A percentile compares a stretch with the other conserved stretches of the same genome.
Evolutionary conservation across 2,113 vertebrate genomes (phyloP).

Genomic region (cat (Felis catus)): DNA sequence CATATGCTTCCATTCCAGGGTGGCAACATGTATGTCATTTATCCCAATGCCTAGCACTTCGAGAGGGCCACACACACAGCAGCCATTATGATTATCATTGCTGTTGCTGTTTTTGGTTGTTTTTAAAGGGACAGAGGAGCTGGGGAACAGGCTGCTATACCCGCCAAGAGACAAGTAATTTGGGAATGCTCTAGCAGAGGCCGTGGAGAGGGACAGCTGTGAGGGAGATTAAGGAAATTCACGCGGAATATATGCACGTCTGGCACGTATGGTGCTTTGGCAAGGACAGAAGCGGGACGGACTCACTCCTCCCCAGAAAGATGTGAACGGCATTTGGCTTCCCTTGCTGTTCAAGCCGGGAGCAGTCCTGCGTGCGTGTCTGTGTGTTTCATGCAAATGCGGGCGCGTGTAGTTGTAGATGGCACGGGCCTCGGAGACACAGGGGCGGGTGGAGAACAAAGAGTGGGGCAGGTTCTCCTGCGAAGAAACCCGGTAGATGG

Average conservation of each 20-base stretch:
- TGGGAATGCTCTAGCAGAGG: background rate
- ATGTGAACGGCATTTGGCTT: constrained; percentile 68
- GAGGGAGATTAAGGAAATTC: constrained; percentile 68
- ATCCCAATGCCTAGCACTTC: fast-evolving
- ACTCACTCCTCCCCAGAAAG: constrained; percentile 29
- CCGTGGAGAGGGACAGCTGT: constrained; percentile 64
- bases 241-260: constrained; percentile 64
- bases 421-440: background rate
- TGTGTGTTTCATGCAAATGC: constrained; percentile 64
- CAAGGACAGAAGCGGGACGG: constrained; percentile 36
- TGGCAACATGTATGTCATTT: fast-evolving
- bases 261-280: constrained; percentile 70
- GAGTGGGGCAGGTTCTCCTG: background rate
- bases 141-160: background rate
- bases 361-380: constrained; percentile 29
- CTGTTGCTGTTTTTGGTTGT: background rate
- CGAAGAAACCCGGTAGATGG: fast-evolving
- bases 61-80: fast-evolving
- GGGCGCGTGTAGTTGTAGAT: background rate
- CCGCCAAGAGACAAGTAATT: constrained; percentile 26
- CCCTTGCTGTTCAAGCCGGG: constrained; percentile 39
- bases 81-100: fast-evolving
- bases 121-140: background rate
- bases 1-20: fast-evolving
- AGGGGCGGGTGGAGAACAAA: constrained; percentile 25